Evolutionary conservation across 2,888 invertebrate species (phyloP).

Genomic region (Seira ritae): DNA sequence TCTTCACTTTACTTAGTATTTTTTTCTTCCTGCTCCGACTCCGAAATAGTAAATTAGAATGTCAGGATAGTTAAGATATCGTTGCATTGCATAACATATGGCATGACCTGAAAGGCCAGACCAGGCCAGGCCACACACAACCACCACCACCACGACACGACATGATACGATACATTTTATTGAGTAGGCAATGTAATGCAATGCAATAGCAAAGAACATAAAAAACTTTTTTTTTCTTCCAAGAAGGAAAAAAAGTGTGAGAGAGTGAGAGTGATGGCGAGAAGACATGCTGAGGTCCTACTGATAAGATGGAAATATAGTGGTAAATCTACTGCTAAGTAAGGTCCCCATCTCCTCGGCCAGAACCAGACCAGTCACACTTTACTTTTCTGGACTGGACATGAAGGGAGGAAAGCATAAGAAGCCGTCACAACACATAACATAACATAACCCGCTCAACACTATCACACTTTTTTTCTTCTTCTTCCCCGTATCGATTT

Average conservation of each 20-base stretch:
- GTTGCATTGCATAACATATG: conserved; percentile 31
- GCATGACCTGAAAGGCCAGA: neutral
- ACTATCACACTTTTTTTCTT: conserved; percentile 56
- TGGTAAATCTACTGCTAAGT: conserved; percentile 44
- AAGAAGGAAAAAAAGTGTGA: neutral
- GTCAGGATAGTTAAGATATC: conserved; percentile 63
- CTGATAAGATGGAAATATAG: conserved; percentile 55
- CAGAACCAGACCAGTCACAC: neutral
- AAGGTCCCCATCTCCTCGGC: neutral
- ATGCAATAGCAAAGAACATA: too few species aligned
- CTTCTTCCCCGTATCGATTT: conserved; percentile 52
- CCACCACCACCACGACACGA: too few species aligned
- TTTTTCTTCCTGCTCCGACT: conserved; percentile 39
- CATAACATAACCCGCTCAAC: conserved; percentile 43
- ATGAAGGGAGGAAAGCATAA: neutral
- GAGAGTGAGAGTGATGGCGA: conserved; percentile 27
- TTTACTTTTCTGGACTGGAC: neutral
- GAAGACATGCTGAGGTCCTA: conserved; percentile 43
- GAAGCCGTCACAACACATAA: conserved; percentile 17
- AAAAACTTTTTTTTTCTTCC: too few species aligned
- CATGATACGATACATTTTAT: too few species aligned
- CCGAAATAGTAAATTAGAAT: conserved; percentile 67
- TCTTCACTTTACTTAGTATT: conserved; percentile 52
- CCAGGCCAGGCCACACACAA: neutral
- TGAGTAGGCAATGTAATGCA: too few species aligned